These are phyloP conservation scores for Epinotia demarniana DNA, from an alignment of 2,888 invertebrate species.

Conservation along the genomic window DNA sequence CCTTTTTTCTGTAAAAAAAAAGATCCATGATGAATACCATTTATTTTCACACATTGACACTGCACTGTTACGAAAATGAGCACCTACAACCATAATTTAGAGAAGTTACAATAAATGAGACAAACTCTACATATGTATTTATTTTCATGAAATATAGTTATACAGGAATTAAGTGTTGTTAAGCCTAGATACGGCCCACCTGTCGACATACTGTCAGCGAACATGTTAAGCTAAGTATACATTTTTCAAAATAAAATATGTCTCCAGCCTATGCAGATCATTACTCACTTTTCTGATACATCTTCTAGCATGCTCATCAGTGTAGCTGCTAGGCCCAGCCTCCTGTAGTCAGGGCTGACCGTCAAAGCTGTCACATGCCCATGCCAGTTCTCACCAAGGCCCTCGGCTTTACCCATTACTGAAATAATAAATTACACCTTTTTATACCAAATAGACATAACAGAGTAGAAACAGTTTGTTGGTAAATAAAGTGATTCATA, in stretches of 20 bases:
- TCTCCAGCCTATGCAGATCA: not conserved
- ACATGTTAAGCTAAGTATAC: too few relatives aligned
- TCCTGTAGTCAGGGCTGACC: slow-evolving; percentile 96
- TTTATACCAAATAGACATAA: not conserved
- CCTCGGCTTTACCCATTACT: slow-evolving; percentile 99
- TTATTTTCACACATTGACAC: too few relatives aligned
- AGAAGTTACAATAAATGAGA: too few relatives aligned
- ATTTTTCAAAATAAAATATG: not conserved
- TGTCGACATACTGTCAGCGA: too few relatives aligned
- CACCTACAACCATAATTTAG: too few relatives aligned
- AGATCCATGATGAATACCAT: slow-evolving; percentile 8
- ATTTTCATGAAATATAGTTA: too few relatives aligned
- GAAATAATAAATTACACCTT: slow-evolving; percentile 55
- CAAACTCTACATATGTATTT: too few relatives aligned
- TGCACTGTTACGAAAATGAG: not conserved
- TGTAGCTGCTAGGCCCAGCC: slow-evolving; percentile 95
- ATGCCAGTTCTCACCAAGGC: slow-evolving; percentile 98
- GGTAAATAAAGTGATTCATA: slow-evolving; percentile 12
- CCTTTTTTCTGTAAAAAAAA: slow-evolving; percentile 90
- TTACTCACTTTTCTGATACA: slow-evolving; percentile 94
- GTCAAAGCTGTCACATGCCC: slow-evolving; percentile 99
- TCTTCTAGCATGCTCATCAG: slow-evolving; percentile 98
- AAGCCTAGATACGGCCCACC: too few relatives aligned
- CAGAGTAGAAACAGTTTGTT: not conserved
- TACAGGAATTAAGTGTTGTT: too few relatives aligned